These are phyloP conservation scores for Dioctria rufipes DNA, from an alignment of 2,888 invertebrate genomes.

Conservation along the genomic window DNA sequence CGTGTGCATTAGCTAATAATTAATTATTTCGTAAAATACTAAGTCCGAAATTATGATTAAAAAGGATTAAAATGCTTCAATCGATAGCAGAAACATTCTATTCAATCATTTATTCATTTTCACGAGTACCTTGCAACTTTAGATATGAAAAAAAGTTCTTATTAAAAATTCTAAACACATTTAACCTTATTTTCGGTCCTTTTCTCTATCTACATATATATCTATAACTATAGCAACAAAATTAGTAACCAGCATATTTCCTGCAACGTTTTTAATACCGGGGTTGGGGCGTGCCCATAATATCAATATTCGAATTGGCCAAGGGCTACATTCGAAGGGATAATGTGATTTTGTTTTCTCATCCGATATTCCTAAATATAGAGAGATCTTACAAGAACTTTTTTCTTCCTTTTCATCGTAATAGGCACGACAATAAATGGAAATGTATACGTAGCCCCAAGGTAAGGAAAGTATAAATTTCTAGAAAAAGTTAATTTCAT, in stretches of 20 bases:
- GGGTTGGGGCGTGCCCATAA: conserved; percentile 26
- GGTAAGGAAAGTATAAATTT: conserved; percentile 43
- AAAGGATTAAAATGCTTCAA: too few relatives aligned
- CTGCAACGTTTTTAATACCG: conserved; percentile 26
- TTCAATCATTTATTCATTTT: too few relatives aligned
- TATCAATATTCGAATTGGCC: conserved; percentile 46
- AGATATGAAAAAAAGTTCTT: too few relatives aligned
- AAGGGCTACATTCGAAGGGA: conserved; percentile 34
- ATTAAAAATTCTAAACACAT: too few relatives aligned
- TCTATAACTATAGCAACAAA: neutral
- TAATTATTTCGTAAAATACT: too few relatives aligned
- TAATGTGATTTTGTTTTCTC: conserved; percentile 42
- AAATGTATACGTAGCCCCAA: conserved; percentile 31
- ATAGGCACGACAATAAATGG: conserved; percentile 22
- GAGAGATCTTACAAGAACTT: neutral
- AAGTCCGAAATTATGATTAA: too few relatives aligned
- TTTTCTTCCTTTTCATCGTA: neutral
- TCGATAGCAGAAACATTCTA: too few relatives aligned
- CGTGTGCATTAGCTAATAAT: too few relatives aligned
- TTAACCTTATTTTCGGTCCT: too few relatives aligned
- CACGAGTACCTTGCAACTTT: too few relatives aligned
- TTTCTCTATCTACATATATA: too few relatives aligned
- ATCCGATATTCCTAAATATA: conserved; percentile 40
- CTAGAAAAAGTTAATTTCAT: conserved; percentile 43
- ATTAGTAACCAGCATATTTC: conserved; percentile 15